Conservation (phyloP, 2,113 vertebrate genomes). For the Ophiodon elongatus region DNA sequence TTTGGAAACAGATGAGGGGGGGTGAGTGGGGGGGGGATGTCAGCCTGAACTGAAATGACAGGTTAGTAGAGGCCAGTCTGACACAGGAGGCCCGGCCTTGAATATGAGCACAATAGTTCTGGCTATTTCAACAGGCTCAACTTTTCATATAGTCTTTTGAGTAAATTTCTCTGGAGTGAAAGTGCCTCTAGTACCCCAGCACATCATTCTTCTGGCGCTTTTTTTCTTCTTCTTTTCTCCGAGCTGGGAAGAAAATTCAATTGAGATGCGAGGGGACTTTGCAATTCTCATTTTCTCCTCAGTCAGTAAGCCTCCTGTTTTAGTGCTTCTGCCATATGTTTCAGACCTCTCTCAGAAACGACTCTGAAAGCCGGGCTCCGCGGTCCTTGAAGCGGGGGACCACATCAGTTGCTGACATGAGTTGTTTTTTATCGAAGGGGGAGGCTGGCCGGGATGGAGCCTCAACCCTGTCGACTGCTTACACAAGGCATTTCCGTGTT, state of each 20-base stretch:
- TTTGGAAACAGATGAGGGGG: slow-evolving; percentile 69
- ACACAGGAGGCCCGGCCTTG: slow-evolving; percentile 47
- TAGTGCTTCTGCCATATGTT: slow-evolving; percentile 61
- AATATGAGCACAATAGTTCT: slow-evolving; percentile 49
- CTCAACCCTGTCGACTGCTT: slow-evolving; percentile 62
- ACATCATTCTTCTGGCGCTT: slow-evolving; percentile 27
- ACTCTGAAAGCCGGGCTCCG: slow-evolving; percentile 36
- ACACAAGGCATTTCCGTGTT: slow-evolving; percentile 74
- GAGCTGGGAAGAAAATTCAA: slow-evolving; percentile 1
- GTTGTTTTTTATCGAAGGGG: slow-evolving; percentile 59
- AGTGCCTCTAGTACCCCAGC: not conserved
- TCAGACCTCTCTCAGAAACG: slow-evolving; percentile 47
- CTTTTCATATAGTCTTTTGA: slow-evolving; percentile 46
- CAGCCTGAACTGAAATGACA: slow-evolving; percentile 72
- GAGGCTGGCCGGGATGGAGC: slow-evolving; percentile 49
- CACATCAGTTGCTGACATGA: slow-evolving; percentile 73
- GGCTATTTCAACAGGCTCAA: slow-evolving; percentile 40
- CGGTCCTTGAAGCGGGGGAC: slow-evolving; percentile 52
- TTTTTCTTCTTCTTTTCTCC: slow-evolving; percentile 4
- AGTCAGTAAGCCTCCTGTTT: slow-evolving; percentile 54
- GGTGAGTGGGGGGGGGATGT: slow-evolving; percentile 11
- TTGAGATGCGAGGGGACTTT: slow-evolving; percentile 42
- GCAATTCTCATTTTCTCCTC: slow-evolving; percentile 48
- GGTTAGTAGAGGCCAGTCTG: slow-evolving; percentile 65
- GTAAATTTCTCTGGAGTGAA: slow-evolving; percentile 52